These are phyloP conservation scores for Axea sp. DNA, from an alignment of 2,888 invertebrate species.

Conservation along the genomic window DNA sequence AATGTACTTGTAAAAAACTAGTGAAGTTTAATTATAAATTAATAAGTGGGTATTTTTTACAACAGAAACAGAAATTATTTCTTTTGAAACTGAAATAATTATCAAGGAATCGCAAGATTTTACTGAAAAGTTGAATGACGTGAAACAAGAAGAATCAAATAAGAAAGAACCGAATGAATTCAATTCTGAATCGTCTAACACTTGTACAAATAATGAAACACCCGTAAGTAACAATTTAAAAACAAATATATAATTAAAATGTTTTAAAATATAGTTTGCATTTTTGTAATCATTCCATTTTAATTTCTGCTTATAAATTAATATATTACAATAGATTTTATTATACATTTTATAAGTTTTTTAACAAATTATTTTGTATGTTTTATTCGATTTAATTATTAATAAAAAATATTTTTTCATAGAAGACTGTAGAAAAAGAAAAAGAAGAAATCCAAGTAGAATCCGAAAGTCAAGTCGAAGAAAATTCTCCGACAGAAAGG, in stretches of 20 bases:
- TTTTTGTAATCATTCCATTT: too few species aligned
- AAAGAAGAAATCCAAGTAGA: background rate
- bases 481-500: constrained; percentile 9
- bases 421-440: too few species aligned
- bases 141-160: too few species aligned
- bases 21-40: too few species aligned
- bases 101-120: constrained; percentile 64
- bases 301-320: background rate
- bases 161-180: constrained; percentile 21
- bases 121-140: constrained; percentile 69
- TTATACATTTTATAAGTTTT: too few species aligned
- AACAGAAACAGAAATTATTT: constrained; percentile 13
- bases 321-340: too few species aligned
- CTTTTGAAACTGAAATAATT: constrained; percentile 18
- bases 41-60: too few species aligned
- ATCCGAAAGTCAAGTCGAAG: background rate
- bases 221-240: constrained; percentile 35
- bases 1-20: too few species aligned
- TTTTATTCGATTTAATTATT: too few species aligned
- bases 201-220: constrained; percentile 21
- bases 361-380: too few species aligned
- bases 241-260: background rate
- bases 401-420: too few species aligned
- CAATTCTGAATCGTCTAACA: constrained; percentile 12
- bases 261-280: background rate